These are phyloP conservation scores for Macrocentrus cingulum DNA, from an alignment of 1,140 invertebrate species.

Conservation along the genomic window DNA sequence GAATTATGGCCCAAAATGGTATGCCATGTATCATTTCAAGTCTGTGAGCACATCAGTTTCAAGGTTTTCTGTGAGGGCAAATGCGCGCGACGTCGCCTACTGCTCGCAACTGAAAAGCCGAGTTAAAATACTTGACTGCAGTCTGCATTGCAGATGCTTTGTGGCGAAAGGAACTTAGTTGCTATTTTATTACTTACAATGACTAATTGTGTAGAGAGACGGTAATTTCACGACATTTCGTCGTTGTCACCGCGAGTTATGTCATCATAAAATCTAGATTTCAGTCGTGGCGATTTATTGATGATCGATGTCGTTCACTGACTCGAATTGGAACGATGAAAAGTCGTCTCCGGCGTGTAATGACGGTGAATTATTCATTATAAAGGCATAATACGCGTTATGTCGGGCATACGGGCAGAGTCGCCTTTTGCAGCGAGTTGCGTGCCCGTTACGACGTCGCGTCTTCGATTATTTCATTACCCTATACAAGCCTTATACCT, in stretches of 20 bases:
- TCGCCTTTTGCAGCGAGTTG: no score
- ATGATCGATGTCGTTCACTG: constrained; percentile 3
- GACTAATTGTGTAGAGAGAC: no score
- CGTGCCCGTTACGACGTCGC: no score
- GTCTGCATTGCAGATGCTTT: constrained; percentile 45
- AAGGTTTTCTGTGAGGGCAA: constrained; percentile 19
- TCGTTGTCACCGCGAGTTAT: neutral
- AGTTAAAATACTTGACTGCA: constrained; percentile 37
- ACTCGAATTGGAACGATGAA: neutral
- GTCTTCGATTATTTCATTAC: no score
- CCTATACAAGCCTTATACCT: no score
- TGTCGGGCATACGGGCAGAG: no score
- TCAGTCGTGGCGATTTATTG: neutral
- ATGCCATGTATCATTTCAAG: constrained; percentile 26
- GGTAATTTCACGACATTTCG: neutral
- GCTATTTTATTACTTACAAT: no score
- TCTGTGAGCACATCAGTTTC: constrained; percentile 23
- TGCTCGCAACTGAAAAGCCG: constrained; percentile 24
- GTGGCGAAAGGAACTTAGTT: no score
- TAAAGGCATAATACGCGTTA: neutral
- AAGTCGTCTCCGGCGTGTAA: neutral
- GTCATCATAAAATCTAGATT: neutral
- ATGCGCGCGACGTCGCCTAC: constrained; percentile 16
- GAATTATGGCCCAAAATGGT: no score
- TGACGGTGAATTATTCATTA: constrained; percentile 5